Conservation (phyloP, 2,113 vertebrate genomes). For the Phalacrocorax pelagicus region DNA sequence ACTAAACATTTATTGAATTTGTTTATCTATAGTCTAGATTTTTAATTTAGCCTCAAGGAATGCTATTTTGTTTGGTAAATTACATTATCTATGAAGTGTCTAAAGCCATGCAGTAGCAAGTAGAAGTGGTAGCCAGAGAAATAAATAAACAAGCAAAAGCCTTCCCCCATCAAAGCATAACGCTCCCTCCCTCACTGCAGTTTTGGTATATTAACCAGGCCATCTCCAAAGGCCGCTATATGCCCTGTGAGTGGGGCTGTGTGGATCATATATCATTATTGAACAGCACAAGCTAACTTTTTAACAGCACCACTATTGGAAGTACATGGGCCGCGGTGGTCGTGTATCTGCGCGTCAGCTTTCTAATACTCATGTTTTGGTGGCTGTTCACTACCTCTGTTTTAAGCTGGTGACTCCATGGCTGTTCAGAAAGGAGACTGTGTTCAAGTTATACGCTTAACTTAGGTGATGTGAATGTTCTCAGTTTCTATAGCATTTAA, state of each 20-base stretch:
- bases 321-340: neutral
- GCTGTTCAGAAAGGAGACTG: neutral
- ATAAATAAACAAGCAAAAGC: neutral
- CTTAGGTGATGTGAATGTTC: neutral
- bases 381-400: neutral
- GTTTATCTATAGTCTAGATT: neutral
- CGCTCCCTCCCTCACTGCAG: neutral
- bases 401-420: neutral
- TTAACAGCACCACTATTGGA: rapidly evolving
- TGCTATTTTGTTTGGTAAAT: neutral
- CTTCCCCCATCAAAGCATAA: neutral
- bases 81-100: neutral
- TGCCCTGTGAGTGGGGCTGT: neutral
- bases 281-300: no score
- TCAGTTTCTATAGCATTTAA: neutral
- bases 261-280: rapidly evolving
- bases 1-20: neutral
- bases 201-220: neutral
- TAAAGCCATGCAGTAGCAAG: neutral
- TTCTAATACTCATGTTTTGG: no score
- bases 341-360: neutral
- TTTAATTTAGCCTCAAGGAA: neutral
- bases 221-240: rapidly evolving
- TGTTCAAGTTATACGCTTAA: neutral
- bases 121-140: neutral